Evolutionary conservation across 2,113 vertebrate species (phyloP).

Genomic region (Campylomormyrus tamandua): DNA sequence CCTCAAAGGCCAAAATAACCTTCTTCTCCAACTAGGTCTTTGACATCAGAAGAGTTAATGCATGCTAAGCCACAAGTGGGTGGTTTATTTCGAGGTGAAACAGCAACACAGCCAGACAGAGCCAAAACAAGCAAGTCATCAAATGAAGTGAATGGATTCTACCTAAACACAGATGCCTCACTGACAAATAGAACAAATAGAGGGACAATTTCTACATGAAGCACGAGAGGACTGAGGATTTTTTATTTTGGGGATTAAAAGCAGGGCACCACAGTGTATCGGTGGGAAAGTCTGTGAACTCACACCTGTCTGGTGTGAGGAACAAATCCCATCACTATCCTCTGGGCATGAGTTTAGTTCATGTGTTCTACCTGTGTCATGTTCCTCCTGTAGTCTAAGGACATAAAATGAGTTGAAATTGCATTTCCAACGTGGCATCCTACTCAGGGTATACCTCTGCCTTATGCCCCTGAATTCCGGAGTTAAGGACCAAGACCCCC

Average conservation of each 20-base stretch:
- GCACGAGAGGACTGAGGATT: not conserved
- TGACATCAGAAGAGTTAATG: constrained; percentile 4
- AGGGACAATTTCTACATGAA: not conserved
- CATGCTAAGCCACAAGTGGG: constrained; percentile 8
- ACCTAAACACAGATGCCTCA: not conserved
- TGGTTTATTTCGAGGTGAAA: constrained; percentile 23
- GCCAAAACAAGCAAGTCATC: not conserved
- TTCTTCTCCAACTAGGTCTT: constrained; percentile 27
- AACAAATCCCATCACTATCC: not conserved
- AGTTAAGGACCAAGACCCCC: not conserved
- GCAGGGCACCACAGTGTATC: not conserved
- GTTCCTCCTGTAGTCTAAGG: not conserved
- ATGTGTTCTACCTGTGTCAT: not conserved
- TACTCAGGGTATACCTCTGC: not conserved
- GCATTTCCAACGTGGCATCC: not conserved
- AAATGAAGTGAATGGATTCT: not conserved
- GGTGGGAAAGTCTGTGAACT: not conserved
- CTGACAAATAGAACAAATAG: not conserved
- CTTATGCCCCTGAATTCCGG: not conserved
- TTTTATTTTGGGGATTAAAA: not conserved
- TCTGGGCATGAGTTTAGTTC: not conserved
- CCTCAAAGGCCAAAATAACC: constrained; percentile 34
- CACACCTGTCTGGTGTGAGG: not conserved
- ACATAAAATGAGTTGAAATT: not conserved
- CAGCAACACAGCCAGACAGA: constrained; percentile 11